These are phyloP conservation scores for Brachypodius melanocephalos DNA, from an alignment of 2,113 vertebrate genomes.

Conservation along the genomic window DNA sequence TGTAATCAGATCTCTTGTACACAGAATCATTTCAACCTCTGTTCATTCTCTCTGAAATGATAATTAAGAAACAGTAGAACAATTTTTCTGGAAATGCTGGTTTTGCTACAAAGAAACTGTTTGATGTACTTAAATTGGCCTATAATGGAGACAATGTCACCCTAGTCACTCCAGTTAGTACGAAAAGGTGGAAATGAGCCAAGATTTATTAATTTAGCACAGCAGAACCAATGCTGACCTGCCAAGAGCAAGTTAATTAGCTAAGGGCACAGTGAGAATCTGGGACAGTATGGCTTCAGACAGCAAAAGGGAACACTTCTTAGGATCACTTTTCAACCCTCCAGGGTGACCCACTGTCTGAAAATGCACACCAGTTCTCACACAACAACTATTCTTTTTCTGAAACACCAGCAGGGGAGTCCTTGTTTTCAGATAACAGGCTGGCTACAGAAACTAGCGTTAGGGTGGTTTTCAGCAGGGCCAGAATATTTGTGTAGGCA, in stretches of 20 bases:
- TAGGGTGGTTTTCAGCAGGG: background rate
- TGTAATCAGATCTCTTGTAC: background rate
- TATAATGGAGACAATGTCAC: background rate
- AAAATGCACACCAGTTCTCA: background rate
- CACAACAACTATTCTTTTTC: background rate
- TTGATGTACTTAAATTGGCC: background rate
- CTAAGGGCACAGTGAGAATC: background rate
- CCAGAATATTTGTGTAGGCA: background rate
- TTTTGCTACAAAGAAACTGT: background rate
- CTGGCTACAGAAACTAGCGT: background rate
- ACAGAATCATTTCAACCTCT: background rate
- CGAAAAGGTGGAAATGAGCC: background rate
- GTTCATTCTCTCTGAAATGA: background rate
- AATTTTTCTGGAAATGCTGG: background rate
- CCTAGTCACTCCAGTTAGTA: background rate
- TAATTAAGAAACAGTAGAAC: background rate
- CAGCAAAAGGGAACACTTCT: background rate
- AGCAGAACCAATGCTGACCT: conserved; percentile 9
- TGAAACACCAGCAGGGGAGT: background rate
- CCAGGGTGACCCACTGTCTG: background rate
- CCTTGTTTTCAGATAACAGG: background rate
- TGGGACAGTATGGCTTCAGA: background rate
- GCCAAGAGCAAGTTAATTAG: background rate
- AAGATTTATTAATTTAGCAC: background rate
- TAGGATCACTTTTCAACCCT: background rate